Evolutionary conservation across 2,888 invertebrate genomes (phyloP), one percentile per base, ranked within the genome.

Genomic region (Nomada lathburiana): DNA sequence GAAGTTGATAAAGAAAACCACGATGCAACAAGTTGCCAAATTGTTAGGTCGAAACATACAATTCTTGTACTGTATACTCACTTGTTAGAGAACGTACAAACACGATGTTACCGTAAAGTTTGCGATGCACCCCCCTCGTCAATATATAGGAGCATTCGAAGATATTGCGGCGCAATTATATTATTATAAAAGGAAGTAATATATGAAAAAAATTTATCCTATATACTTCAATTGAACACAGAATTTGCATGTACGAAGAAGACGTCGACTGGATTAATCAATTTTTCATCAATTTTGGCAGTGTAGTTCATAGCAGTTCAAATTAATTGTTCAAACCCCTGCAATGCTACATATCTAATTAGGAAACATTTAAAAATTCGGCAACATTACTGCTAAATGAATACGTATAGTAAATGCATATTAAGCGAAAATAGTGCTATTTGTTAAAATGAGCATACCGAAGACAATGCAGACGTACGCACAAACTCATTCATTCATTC

Each of bases 251-350:
- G 85, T 77, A 83, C 81, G n/a, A 62, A 90, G 75, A 79, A 81
- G 57, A 71, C 69, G 72, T 91, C 88, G 90, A 91, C 78, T 91
- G 88, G 90, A 90, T 88, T 90, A 86, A 92, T 92, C 91, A 91
- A 92, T 92, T 90, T 88, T 91, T 90, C 90, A 91, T 91, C 87
- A 85, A 85, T 89, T 91, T 92, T 93, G 93, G 93, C 93, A 93
- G 93, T 93, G 91, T 89, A 90, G 89, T 91, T 90, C 85, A 79
- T 76, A 73, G 68, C 77, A 76, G 88, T 88, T 76, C 80, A 77
- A 87, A 79, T 63, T 5, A 80, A 70, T 70, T 4, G 11, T 81
- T 87, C 74, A 80, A 83, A 78, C 55, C 76, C 83, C 80, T 70
- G 68, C 84, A n/a, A 47, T 53, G 78, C 76, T 76, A 62, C 57